These are phyloP conservation scores for Drosophila kokeensis DNA, from an alignment of 2,888 invertebrate genomes.

Conservation along the genomic window DNA sequence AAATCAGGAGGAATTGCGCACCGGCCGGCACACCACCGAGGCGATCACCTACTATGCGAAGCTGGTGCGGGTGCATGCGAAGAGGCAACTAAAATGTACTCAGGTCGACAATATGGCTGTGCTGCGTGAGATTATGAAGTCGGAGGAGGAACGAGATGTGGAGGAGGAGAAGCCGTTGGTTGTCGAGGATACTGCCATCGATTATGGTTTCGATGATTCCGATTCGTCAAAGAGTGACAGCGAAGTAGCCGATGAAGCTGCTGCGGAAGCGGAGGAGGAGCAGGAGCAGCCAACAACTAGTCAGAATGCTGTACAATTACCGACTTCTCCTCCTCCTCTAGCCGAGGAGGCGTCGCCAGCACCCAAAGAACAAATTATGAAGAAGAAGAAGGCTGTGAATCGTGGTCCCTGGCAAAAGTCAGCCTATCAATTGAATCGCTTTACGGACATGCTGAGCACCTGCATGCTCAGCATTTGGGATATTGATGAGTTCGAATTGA, in stretches of 20 bases:
- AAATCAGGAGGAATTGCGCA: constrained; percentile 43
- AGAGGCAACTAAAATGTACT: constrained; percentile 59
- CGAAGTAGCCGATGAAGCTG: not conserved
- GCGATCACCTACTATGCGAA: constrained; percentile 63
- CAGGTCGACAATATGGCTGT: constrained; percentile 61
- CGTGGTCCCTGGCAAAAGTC: constrained; percentile 71
- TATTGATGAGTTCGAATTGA: constrained; percentile 60
- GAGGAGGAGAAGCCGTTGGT: constrained; percentile 41
- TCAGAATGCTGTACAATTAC: not conserved
- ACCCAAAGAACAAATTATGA: not conserved
- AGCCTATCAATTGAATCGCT: constrained; percentile 37
- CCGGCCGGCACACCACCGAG: constrained; percentile 53
- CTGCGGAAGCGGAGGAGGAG: not conserved
- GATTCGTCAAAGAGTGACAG: constrained; percentile 9
- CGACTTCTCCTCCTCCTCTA: not conserved
- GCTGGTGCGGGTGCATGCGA: constrained; percentile 44
- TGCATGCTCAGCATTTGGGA: constrained; percentile 59
- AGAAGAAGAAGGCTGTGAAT: constrained; percentile 28
- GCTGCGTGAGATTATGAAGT: constrained; percentile 50
- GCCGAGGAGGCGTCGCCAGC: not conserved
- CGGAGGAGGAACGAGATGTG: constrained; percentile 2
- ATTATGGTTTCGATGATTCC: constrained; percentile 45
- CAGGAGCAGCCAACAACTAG: constrained; percentile 4
- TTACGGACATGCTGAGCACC: constrained; percentile 46
- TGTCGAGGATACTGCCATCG: constrained; percentile 48